Evolutionary conservation across 2,113 vertebrate genomes (phyloP).

Genomic region (Ellobius talpinus): DNA sequence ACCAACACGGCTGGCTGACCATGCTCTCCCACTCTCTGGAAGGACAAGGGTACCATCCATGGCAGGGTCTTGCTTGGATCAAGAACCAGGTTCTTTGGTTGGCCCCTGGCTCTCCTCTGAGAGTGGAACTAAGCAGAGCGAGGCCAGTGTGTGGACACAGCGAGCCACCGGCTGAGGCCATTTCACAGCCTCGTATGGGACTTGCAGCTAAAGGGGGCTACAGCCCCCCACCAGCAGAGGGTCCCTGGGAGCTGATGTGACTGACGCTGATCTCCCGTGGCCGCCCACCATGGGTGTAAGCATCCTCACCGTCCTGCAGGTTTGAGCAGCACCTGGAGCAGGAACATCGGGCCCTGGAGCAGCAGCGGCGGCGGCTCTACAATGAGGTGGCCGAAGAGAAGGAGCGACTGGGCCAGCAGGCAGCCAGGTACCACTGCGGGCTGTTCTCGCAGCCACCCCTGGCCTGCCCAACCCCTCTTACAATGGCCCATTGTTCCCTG

Average conservation of each 20-base stretch:
- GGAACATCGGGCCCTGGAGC: conserved; percentile 93
- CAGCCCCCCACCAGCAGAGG: background rate
- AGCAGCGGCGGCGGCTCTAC: conserved; percentile 93
- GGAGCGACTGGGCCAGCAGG: conserved; percentile 92
- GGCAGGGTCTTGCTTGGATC: background rate
- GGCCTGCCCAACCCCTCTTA: fast-evolving
- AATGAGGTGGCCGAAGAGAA: conserved; percentile 94
- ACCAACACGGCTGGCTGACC: no score
- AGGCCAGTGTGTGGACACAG: background rate
- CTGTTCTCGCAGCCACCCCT: fast-evolving
- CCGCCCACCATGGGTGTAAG: background rate
- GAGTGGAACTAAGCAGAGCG: background rate
- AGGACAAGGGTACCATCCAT: background rate
- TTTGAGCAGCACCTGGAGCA: conserved; percentile 96
- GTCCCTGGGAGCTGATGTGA: background rate
- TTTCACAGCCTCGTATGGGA: background rate
- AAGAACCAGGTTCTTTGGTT: background rate
- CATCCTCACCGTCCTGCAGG: conserved; percentile 74
- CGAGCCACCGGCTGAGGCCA: background rate
- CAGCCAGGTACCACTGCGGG: conserved; percentile 87
- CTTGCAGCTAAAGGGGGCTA: background rate
- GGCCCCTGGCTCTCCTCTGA: background rate
- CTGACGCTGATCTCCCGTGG: fast-evolving
- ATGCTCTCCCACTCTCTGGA: no score
- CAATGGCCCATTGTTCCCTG: fast-evolving